phyloP scores from a whole-genome alignment of 2,113 vertebrate species.

The Lanius collurio region DNA sequence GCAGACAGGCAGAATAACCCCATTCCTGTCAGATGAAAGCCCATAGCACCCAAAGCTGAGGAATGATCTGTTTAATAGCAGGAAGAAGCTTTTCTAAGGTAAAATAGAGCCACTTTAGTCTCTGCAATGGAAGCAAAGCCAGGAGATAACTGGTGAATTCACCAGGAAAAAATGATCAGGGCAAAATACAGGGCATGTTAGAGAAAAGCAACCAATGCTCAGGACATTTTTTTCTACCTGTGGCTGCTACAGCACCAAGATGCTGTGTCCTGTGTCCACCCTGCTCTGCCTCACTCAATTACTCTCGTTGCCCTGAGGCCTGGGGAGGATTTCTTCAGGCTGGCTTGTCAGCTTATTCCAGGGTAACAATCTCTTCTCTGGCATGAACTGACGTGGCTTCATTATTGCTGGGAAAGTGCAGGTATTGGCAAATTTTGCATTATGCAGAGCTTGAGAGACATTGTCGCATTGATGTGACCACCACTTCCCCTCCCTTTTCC shows the following conservation, averaged over 20 bases:
- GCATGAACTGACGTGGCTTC: not conserved
- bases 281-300: not conserved
- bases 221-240: not conserved
- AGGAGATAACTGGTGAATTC: not conserved
- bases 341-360: not conserved
- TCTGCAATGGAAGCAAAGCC: not conserved
- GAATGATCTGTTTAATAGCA: not conserved
- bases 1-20: not conserved
- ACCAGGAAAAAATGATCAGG: not conserved
- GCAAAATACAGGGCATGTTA: not conserved
- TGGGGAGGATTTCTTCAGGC: not conserved
- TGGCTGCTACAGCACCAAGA: not conserved
- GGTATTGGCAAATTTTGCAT: not conserved
- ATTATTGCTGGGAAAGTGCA: not conserved
- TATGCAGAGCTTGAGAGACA: not conserved
- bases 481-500: not conserved
- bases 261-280: fast-evolving
- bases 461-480: not conserved
- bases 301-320: not conserved
- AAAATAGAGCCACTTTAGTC: not conserved
- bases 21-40: not conserved
- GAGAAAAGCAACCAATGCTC: not conserved
- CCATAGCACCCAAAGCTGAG: not conserved
- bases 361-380: not conserved
- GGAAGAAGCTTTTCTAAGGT: not conserved